phyloP scores from a whole-genome alignment of 64 coral and sea anemone genomes.

The Astreopora myriophthalma region DNA sequence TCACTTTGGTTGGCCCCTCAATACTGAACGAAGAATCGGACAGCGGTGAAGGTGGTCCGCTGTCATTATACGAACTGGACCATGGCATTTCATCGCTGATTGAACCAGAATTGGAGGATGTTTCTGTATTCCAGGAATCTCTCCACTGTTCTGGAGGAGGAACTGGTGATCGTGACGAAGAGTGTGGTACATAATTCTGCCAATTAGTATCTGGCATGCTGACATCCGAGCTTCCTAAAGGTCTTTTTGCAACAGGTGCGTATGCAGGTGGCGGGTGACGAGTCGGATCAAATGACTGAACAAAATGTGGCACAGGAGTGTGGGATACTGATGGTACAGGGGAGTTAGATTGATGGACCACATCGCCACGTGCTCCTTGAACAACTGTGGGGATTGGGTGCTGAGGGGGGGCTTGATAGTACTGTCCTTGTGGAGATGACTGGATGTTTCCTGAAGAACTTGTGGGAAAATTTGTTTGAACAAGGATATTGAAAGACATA shows the following conservation, averaged over 20 bases:
- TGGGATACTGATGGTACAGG: conserved; percentile 31
- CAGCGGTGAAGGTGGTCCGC: conserved; percentile 81
- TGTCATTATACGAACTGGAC: conserved; percentile 68
- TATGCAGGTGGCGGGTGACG: conserved; percentile 67
- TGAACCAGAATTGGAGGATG: conserved; percentile 86
- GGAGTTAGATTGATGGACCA: conserved; percentile 7
- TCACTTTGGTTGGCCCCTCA: conserved; percentile 49
- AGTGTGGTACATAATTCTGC: conserved; percentile 8
- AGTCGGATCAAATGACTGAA: conserved; percentile 76
- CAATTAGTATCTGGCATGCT: conserved; percentile 33
- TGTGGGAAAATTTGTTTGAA: conserved; percentile 72
- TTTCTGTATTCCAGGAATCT: conserved; percentile 93
- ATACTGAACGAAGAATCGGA: conserved; percentile 73
- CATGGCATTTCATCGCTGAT: conserved; percentile 92
- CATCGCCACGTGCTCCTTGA: conserved; percentile 26
- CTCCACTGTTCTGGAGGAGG: conserved; percentile 74
- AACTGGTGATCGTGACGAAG: conserved; percentile 39
- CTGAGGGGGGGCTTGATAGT: conserved; percentile 20
- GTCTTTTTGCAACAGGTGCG: conserved; percentile 70
- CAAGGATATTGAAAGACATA: conserved; percentile 93
- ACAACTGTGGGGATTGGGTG: conserved; percentile 1
- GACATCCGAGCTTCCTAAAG: conserved; percentile 43
- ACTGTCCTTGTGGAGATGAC: conserved; percentile 21
- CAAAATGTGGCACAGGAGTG: conserved; percentile 69
- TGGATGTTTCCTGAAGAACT: conserved; percentile 19